Evolutionary conservation across 2,797 vertebrate species (phyloP).

Genomic region (Halcyon leucocephala): DNA sequence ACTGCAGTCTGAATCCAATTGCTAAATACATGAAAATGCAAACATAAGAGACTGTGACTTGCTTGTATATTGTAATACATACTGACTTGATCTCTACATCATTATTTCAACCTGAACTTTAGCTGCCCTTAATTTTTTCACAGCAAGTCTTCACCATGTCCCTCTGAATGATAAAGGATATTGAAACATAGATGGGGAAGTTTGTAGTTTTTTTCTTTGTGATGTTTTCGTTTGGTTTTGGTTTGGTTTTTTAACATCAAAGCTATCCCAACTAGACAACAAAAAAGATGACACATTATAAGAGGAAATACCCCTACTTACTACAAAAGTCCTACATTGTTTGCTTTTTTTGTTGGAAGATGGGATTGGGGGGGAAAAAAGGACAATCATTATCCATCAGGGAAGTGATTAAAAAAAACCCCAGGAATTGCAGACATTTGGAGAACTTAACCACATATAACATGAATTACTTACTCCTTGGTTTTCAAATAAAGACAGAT

Average conservation of each 20-base stretch:
- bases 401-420: background rate
- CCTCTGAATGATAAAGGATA: background rate
- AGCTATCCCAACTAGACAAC: background rate
- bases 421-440: background rate
- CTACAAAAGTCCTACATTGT: background rate
- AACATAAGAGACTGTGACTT: background rate
- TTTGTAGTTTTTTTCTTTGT: background rate
- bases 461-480: constrained; percentile 83
- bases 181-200: background rate
- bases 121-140: background rate
- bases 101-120: background rate
- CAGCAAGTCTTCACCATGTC: background rate
- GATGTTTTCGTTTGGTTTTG: background rate
- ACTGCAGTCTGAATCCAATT: background rate
- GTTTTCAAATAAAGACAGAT: constrained; percentile 87
- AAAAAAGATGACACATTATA: background rate
- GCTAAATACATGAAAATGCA: background rate
- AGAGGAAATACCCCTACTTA: background rate
- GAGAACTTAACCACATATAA: background rate
- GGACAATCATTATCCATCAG: background rate
- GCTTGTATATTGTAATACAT: background rate
- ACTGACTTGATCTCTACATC: background rate
- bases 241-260: background rate
- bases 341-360: background rate
- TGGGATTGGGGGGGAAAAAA: too few species aligned